Base-by-base conservation (phyloP, 2,113 vertebrate species). In the Stegostoma tigrinum region DNA sequence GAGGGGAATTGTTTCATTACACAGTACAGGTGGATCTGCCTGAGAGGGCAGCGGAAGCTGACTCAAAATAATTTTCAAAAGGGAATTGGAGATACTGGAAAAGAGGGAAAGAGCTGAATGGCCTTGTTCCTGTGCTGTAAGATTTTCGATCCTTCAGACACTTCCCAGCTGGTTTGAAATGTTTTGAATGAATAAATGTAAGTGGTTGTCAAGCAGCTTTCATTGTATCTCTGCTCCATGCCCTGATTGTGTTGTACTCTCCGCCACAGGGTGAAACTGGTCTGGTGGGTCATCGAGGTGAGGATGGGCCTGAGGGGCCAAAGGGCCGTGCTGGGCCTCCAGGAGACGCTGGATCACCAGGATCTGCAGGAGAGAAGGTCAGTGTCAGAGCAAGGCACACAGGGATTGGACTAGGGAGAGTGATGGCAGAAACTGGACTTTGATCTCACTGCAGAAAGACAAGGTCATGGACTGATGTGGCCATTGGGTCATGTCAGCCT, bases 291-390 rank as follows among this genome's bases (percentile, higher is more conserved):
- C 96, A 98, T 45, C 97, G 99, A 96, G 99, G 99, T 97, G 99
- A 99, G 96, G 99, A 99, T 30, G 99, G 99, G 87, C 99, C 99
- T 10, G 99, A 99, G 97, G 99, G 99, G 96, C 99, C 99, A 5
- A 99, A 99, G 97, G 99, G 99, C 95, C 98, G 99, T 96, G 87
- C 98, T 0, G 99, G 99, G 64, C 99, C 99, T 64, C 97, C 97
- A 5, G 99, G 99, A 96, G 99, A 99, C 96, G 96, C 98, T 0
- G 99, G 99, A 95, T 98, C 98, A 83, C 21, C 98, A 52, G 99
- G 99, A 95, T 97, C 97, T 55, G 98, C 98, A 96, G 99, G 99
- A 87, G 99, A 99, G 96, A 99, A 99, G 98, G 99, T 99, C 4
- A 6, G 14, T 38, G 21, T 14, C 80, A 85, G 80, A 38, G n/a